These are phyloP conservation scores for Boulengeromyrus knoepffleri DNA, from an alignment of 2,113 vertebrate genomes.

Conservation along the genomic window DNA sequence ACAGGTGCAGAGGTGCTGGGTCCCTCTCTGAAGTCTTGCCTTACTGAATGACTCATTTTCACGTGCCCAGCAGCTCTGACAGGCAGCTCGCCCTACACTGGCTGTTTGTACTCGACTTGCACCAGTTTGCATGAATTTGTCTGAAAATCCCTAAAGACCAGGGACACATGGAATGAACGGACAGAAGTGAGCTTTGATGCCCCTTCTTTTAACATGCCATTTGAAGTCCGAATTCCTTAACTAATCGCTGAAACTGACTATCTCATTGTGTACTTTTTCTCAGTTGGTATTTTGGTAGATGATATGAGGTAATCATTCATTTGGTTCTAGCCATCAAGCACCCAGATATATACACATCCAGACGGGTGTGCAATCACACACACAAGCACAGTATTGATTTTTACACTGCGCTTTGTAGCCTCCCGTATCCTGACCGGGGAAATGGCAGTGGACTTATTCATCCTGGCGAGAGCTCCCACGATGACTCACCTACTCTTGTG, in stretches of 20 bases:
- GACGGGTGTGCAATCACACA: background rate
- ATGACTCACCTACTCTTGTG: constrained; percentile 49
- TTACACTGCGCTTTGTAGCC: constrained; percentile 38
- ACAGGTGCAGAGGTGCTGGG: background rate
- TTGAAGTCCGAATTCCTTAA: background rate
- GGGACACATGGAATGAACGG: background rate
- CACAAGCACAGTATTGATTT: constrained; percentile 9
- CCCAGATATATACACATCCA: background rate
- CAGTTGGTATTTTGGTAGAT: background rate
- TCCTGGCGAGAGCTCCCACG: constrained; percentile 24
- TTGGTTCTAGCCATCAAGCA: background rate
- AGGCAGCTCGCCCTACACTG: background rate
- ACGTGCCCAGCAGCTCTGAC: background rate
- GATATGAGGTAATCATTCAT: background rate
- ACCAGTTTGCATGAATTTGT: background rate
- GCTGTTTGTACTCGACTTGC: background rate
- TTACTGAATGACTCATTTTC: background rate
- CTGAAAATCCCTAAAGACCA: background rate
- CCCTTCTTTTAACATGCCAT: background rate
- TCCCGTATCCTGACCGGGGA: constrained; percentile 40
- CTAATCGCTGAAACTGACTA: background rate
- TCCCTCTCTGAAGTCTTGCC: background rate
- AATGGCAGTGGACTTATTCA: constrained; percentile 37
- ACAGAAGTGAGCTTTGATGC: background rate
- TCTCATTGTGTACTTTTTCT: background rate